Evolutionary conservation across 2,113 vertebrate genomes (phyloP), one percentile per base, ranked within the genome.

Genomic region (Pseudopodoces humilis): DNA sequence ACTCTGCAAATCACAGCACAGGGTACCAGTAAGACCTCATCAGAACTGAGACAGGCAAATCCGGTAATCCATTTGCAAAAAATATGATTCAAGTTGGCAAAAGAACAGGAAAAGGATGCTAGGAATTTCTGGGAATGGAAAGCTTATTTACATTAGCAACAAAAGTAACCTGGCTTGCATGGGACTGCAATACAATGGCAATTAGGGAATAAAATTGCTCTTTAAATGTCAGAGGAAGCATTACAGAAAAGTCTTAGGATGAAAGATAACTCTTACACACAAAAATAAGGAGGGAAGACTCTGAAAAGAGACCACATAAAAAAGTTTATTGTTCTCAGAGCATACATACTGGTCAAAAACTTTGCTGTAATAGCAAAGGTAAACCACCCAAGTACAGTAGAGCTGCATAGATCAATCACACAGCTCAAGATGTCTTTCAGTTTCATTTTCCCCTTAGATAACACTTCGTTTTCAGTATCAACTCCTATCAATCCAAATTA

Each of bases 71-170:
- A 3, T 81, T 92, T 93, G 27, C 50, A 92, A 86, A 82, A 88
- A 92, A 41, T 21, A 71, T 75, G 31, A 92, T 37, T 86, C 44
- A 72, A 71, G 31, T n/a, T 81, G 72, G 52, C 35, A 68, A 24
- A 92, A 88, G 76, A 82, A 88, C 44, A 86, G 88, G 83, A 96
- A 95, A 91, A 82, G 86, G 86, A 78, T 86, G 58, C 33, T 82
- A 75, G 17, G 47, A 92, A 49, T 68, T 86, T 91, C 72, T 84
- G 69, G 49, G 64, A 94, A 95, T 64, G 23, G 39, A 88, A 92
- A 75, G 41, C 18, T 56, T 91, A 75, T 88, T 90, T 90, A 75
- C 41, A 91, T 52, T 67, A 93, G 24, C 76, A 95, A 83, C 30
- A 84, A 70, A 93, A 84, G 30, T 23, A 82, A 56, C 14, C 33